Percentiles rank a stretch among this genome's conserved stretches.
These are phyloP conservation scores for Nyctibius bracteatus DNA, from an alignment of 2,113 vertebrate species.

Conservation along the genomic window DNA sequence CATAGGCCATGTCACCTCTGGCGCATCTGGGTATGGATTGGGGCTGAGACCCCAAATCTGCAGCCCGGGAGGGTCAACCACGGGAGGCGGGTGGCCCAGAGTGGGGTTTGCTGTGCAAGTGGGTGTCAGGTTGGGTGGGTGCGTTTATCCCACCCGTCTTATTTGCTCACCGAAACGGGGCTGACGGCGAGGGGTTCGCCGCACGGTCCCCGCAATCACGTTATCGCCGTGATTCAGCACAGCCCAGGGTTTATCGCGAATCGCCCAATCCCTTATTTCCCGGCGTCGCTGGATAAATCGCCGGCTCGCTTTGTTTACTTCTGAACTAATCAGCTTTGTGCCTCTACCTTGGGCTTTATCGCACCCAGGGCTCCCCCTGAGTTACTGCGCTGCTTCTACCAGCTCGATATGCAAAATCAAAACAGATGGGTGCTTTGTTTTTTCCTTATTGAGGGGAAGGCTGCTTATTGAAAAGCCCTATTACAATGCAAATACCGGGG, in stretches of 20 bases:
- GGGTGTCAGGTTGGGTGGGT: not conserved
- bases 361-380: not conserved
- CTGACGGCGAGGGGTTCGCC: accelerated
- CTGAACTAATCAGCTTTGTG: not conserved
- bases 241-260: not conserved
- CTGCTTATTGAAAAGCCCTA: constrained; percentile 13
- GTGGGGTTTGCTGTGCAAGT: accelerated
- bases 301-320: constrained; percentile 30
- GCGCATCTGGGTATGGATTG: not conserved
- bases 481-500: constrained; percentile 54
- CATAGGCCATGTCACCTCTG: not conserved
- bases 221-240: not conserved
- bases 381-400: not conserved
- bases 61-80: accelerated
- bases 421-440: constrained; percentile 49
- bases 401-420: not conserved
- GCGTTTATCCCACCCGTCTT: accelerated
- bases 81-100: accelerated
- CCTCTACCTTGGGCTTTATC: not conserved
- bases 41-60: not conserved
- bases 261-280: not conserved
- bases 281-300: not conserved
- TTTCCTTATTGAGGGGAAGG: not conserved
- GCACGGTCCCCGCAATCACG: not conserved
- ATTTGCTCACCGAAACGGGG: accelerated